These are phyloP conservation scores for Siphamia tubifer DNA, from an alignment of 2,113 vertebrate genomes.

Conservation along the genomic window DNA sequence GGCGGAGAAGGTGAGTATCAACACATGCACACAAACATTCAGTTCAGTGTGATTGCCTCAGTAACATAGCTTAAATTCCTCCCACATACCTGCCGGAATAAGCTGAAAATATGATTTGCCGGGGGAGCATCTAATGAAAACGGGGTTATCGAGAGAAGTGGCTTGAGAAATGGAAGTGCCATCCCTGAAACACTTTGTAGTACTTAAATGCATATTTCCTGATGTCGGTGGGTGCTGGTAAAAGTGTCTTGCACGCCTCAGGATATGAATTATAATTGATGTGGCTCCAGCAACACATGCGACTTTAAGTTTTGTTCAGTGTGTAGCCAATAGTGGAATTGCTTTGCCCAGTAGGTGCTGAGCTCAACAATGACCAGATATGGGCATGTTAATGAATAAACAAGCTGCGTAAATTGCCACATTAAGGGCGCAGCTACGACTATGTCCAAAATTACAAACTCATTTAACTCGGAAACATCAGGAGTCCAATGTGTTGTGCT, in stretches of 20 bases:
- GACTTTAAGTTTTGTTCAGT: neutral
- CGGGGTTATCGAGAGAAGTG: neutral
- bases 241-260: neutral
- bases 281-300: neutral
- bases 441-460: slow-evolving; percentile 9
- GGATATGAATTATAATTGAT: slow-evolving; percentile 6
- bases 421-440: neutral
- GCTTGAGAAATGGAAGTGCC: neutral
- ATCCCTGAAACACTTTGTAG: slow-evolving; percentile 21
- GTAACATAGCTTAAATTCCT: slow-evolving; percentile 60
- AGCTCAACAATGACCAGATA: neutral
- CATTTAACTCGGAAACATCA: slow-evolving; percentile 2
- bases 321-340: neutral
- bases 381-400: neutral
- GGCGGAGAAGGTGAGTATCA: slow-evolving; percentile 89
- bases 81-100: neutral
- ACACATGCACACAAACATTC: slow-evolving; percentile 33
- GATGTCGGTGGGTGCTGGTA: neutral
- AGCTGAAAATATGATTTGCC: slow-evolving; percentile 21
- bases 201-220: slow-evolving; percentile 13
- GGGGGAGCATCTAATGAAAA: neutral
- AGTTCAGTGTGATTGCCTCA: neutral
- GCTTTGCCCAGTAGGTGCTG: neutral
- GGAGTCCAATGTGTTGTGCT: neutral
- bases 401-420: neutral